Evolutionary conservation across 2,888 invertebrate genomes (phyloP).

Genomic region (Machimus atricapillus): DNA sequence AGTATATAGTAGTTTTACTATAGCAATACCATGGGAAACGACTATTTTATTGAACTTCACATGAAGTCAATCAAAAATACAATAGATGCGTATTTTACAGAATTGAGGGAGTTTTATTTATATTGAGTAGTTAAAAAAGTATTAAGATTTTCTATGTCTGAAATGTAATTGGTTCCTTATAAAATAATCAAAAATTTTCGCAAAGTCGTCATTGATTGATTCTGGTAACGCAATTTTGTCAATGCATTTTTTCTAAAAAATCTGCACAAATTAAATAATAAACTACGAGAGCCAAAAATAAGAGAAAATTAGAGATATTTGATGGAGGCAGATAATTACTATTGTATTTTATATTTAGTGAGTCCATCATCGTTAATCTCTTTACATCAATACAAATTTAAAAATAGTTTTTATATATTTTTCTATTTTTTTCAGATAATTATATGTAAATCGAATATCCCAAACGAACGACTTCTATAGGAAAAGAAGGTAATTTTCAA

Average conservation of each 20-base stretch:
- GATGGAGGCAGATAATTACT: no score
- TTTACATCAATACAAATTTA: no score
- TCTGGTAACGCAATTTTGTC: neutral
- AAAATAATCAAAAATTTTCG: neutral
- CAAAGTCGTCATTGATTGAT: neutral
- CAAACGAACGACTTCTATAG: conserved; percentile 46
- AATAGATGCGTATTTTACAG: neutral
- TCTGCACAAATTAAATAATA: neutral
- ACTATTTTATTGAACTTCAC: neutral
- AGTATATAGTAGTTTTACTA: neutral
- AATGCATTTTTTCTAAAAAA: neutral
- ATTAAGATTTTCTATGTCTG: neutral
- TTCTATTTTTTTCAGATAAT: conserved; percentile 40
- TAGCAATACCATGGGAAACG: neutral
- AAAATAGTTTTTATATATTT: neutral
- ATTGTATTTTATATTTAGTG: no score
- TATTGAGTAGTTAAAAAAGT: neutral
- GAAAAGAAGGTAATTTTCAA: conserved; percentile 37
- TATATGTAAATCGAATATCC: conserved; percentile 45
- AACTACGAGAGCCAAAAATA: no score
- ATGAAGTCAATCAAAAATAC: neutral
- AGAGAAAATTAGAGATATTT: no score
- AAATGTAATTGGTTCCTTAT: neutral
- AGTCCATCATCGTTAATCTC: no score
- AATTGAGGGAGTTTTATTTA: neutral